A percentile compares a stretch with the other conserved stretches of the same genome.
Evolutionary conservation across 2,797 vertebrate species (phyloP).

Genomic region (Gymnothorax reevesii): DNA sequence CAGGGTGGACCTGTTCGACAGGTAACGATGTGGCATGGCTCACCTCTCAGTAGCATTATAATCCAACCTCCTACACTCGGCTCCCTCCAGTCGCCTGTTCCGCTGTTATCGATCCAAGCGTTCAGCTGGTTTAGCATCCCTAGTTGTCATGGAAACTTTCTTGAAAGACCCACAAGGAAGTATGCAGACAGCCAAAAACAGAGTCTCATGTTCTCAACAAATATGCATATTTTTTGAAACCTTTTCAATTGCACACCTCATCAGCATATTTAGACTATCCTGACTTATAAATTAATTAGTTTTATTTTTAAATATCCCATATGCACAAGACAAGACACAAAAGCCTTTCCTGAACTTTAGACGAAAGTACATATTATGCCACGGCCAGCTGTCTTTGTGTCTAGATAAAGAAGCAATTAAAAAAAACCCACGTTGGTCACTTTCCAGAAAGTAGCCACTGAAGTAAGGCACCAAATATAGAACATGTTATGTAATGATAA

Average conservation of each 20-base stretch:
- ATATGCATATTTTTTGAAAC: slow-evolving; percentile 5
- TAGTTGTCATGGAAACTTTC: slow-evolving; percentile 13
- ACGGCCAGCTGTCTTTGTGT: background rate
- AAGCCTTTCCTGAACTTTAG: background rate
- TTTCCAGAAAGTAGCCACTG: background rate
- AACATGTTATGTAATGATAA: too few species aligned
- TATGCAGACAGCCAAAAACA: background rate
- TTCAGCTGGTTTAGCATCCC: slow-evolving; percentile 5
- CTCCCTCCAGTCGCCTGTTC: background rate
- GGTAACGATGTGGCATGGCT: background rate
- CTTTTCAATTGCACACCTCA: slow-evolving; percentile 5
- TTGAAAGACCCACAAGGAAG: background rate
- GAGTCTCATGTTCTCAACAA: background rate
- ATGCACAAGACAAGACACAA: background rate
- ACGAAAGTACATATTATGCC: background rate
- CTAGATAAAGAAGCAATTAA: background rate
- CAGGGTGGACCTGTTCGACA: background rate
- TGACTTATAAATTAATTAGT: background rate
- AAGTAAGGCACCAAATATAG: background rate
- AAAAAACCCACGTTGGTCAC: background rate
- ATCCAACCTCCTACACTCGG: background rate
- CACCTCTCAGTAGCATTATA: background rate
- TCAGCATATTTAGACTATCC: slow-evolving; percentile 12
- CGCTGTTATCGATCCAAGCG: background rate
- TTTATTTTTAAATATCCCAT: background rate